A percentile compares a stretch with the other conserved stretches of the same genome.
phyloP scores from a whole-genome alignment of 2,113 vertebrate species.

The Protobothrops mucrosquamatus region DNA sequence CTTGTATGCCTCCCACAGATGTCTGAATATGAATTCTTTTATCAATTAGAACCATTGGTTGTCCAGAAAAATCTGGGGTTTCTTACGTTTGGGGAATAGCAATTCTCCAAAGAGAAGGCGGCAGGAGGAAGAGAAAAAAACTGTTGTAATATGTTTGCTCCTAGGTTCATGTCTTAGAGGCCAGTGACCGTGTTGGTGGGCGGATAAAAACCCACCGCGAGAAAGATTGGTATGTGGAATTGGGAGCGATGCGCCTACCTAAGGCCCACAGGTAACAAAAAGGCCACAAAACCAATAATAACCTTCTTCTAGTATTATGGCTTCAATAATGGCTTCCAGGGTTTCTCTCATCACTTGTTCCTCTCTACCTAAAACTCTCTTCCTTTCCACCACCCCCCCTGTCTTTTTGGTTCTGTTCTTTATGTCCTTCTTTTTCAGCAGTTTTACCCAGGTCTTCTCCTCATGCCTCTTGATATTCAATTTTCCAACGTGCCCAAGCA shows the following conservation, averaged over 20 bases:
- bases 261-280: not conserved
- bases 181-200: conserved; percentile 3
- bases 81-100: not conserved
- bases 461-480: not conserved
- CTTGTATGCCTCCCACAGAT: not conserved
- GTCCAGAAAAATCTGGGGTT: not conserved
- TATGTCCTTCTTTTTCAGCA: not conserved
- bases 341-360: not conserved
- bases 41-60: not conserved
- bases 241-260: conserved; percentile 17
- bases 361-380: not conserved
- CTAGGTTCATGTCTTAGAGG: conserved; percentile 16
- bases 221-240: conserved; percentile 15
- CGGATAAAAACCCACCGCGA: conserved; percentile 24
- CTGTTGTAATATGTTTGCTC: not conserved
- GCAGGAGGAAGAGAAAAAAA: not conserved
- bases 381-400: not conserved
- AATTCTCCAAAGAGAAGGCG: not conserved
- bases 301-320: not conserved
- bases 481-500: not conserved
- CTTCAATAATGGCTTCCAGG: not conserved
- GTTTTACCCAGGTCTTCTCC: not conserved
- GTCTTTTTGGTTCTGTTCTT: not conserved
- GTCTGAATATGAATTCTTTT: not conserved
- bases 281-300: not conserved